These are phyloP conservation scores for Rhaphigaster nebulosa DNA, from an alignment of 2,888 invertebrate genomes.

Conservation along the genomic window DNA sequence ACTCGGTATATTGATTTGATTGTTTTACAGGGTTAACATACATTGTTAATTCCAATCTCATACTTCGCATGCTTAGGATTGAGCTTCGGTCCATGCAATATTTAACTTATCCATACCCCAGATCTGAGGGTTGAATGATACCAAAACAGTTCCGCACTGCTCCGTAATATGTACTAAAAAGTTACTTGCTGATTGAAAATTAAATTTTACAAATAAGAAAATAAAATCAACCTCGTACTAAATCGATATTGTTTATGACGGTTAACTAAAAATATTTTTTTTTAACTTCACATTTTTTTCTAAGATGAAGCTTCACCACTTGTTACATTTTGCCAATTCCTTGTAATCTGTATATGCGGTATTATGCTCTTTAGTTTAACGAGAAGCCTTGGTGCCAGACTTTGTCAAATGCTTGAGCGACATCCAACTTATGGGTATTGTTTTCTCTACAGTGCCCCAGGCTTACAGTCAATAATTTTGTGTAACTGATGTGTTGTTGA, in stretches of 20 bases:
- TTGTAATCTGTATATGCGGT: too few species aligned
- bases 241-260: background rate
- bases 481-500: too few species aligned
- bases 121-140: background rate
- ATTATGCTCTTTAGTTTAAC: too few species aligned
- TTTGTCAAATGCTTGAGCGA: too few species aligned
- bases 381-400: too few species aligned
- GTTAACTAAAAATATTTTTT: background rate
- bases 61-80: background rate
- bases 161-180: background rate
- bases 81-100: background rate
- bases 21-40: background rate
- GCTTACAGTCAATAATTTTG: too few species aligned
- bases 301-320: too few species aligned
- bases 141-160: background rate
- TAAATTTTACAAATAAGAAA: too few species aligned
- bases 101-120: background rate
- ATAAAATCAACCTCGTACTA: too few species aligned
- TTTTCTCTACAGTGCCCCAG: too few species aligned
- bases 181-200: background rate
- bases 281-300: background rate
- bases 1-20: background rate
- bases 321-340: too few species aligned
- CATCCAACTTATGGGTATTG: too few species aligned
- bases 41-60: background rate